Evolutionary conservation across 1,140 invertebrate genomes (phyloP).

Genomic region (Cataglyphis hispanica): DNA sequence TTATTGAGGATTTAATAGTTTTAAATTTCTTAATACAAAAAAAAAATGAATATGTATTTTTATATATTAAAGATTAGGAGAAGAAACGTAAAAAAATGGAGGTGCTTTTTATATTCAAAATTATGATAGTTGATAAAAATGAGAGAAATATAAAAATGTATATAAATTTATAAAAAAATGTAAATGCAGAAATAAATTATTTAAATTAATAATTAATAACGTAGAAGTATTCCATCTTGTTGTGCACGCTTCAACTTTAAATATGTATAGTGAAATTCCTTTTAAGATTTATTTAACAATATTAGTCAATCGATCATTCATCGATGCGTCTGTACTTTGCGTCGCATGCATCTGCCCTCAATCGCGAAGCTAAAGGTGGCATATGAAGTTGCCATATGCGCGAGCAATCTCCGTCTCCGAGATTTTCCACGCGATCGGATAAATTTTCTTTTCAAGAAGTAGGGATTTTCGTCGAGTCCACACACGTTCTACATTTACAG

Average conservation of each 20-base stretch:
- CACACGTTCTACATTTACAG: background rate
- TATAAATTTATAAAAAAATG: too few relatives aligned
- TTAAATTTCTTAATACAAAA: background rate
- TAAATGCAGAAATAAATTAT: background rate
- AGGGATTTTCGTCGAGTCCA: constrained; percentile 21
- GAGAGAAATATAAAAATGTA: too few relatives aligned
- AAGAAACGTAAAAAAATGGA: too few relatives aligned
- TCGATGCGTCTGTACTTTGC: background rate
- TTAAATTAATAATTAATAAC: background rate
- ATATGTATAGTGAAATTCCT: background rate
- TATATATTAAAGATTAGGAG: background rate
- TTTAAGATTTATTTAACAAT: background rate
- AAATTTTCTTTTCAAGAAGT: constrained; percentile 14
- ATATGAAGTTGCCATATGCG: background rate
- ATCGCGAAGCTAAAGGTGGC: constrained; percentile 25
- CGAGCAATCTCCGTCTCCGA: constrained; percentile 9
- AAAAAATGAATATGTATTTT: background rate
- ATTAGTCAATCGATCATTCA: constrained; percentile 22
- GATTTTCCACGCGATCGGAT: constrained; percentile 6
- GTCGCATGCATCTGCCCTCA: constrained; percentile 24
- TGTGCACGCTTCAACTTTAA: background rate
- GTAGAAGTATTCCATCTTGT: background rate
- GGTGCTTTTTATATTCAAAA: too few relatives aligned
- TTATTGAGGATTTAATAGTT: background rate
- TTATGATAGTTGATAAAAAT: too few relatives aligned